Evolutionary conservation across 53 echinoderm and acorn worm genomes (phyloP), one percentile per base, ranked within the genome.

Genomic region (Astropecten irregularis): DNA sequence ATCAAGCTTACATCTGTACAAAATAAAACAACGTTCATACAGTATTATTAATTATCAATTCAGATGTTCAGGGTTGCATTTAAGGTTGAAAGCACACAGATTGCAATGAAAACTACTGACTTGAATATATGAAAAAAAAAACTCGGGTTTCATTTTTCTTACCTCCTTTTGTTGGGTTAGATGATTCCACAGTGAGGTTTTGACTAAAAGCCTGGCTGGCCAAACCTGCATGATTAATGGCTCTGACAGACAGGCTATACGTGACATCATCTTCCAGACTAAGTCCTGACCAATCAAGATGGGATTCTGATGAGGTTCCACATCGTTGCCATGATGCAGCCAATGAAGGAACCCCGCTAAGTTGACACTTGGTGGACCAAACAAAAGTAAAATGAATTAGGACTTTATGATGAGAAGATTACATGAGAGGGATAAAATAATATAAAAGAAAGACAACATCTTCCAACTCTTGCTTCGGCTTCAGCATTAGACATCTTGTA

Each of bases 271-370:
- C 69, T 29, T 9, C 46, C 6, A 83, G 46, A 50, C 42, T 40
- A 28, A 83, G 65, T 23, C 59, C 84, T 40, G 48, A 56, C 40
- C 69, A 83, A 55, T 58, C 69, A 13, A 57, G 69, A 34, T 51
- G 54, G 38, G 37, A 40, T 23, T 54, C 40, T 11, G 48, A 54
- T 18, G 55, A 26, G 13, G 57, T 30, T 28, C 84, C 84, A 69
- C 84, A 83, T 21, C 2, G 57, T 31, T 3, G 16, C 84, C 84
- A 83, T 0, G 51, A 33, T 16, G 71, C 2, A 10, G 61, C 32
- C 16, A 20, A 71, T 31, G 32, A 30, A 7, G 32, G 50, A 18
- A 23, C 20, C 9, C 71, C 71, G 52, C 21, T 71, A 10, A 71
- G 71, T 34, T 34, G 34, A 8, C 71, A 71, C 71, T 71, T 2